phyloP scores from a whole-genome alignment of 1,140 invertebrate genomes.

The Yoshiicerus persimilis region DNA sequence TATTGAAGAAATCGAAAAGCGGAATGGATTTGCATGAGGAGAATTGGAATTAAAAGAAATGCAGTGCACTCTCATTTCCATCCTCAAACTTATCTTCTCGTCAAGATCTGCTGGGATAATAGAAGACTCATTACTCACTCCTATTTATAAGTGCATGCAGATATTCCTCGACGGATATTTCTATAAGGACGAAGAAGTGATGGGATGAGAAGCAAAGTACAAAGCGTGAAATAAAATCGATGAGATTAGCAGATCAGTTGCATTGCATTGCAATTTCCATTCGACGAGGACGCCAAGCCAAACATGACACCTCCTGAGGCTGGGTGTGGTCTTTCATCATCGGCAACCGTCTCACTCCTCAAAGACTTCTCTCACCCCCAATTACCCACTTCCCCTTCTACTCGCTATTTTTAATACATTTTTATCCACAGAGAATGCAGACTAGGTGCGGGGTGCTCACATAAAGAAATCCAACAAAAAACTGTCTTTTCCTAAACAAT shows the following conservation, averaged over 20 bases:
- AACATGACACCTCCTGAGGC: neutral
- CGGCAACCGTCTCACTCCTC: neutral
- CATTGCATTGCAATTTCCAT: neutral
- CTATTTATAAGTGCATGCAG: too few relatives aligned
- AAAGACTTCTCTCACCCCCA: neutral
- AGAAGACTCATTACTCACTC: too few relatives aligned
- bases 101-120: too few relatives aligned
- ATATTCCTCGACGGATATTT: too few relatives aligned
- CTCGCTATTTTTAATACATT: too few relatives aligned
- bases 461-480: too few relatives aligned
- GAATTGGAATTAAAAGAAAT: neutral
- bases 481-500: too few relatives aligned
- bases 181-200: too few relatives aligned
- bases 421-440: too few relatives aligned
- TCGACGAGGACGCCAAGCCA: neutral
- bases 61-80: neutral
- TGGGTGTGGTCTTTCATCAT: constrained; percentile 18
- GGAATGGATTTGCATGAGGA: neutral
- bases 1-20: neutral
- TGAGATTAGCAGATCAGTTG: neutral
- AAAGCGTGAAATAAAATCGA: neutral
- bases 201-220: neutral
- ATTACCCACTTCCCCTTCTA: neutral
- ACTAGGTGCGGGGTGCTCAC: too few relatives aligned
- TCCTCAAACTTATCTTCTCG: too few relatives aligned